A percentile compares a stretch with the other conserved stretches of the same genome.
These are phyloP conservation scores for Loripinus fragilis DNA, from an alignment of 2,888 invertebrate genomes.

Conservation along the genomic window DNA sequence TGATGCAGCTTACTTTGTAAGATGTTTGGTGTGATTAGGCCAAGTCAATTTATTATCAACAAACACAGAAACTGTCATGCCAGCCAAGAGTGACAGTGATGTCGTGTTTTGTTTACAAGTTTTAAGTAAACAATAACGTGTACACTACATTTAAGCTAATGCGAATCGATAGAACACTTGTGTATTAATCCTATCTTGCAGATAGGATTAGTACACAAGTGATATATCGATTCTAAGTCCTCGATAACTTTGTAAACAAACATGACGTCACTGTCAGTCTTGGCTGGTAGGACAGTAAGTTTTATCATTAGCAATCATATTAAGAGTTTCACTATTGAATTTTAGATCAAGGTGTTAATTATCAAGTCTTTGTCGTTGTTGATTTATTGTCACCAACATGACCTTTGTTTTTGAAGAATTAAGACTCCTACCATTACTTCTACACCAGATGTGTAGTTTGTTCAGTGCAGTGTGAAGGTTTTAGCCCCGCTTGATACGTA, in stretches of 20 bases:
- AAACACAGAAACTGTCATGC: no score
- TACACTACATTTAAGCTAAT: no score
- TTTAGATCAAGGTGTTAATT: background rate
- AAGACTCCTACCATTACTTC: background rate
- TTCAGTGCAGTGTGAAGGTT: background rate
- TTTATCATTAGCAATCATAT: background rate
- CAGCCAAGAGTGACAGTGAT: no score
- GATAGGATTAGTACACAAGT: no score
- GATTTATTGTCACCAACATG: background rate
- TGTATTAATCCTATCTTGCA: no score
- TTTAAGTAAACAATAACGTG: no score
- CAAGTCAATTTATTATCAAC: background rate
- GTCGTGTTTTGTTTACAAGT: no score
- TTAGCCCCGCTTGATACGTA: no score
- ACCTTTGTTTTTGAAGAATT: background rate
- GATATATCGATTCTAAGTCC: no score
- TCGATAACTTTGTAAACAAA: no score
- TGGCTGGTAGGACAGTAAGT: background rate
- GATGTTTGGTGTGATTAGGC: background rate
- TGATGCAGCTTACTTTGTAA: background rate
- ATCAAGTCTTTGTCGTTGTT: background rate
- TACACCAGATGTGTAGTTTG: background rate
- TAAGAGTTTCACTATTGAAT: background rate
- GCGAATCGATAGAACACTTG: no score
- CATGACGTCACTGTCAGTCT: no score